phyloP scores from a whole-genome alignment of 1,140 invertebrate genomes.

The Scaptomyza pallida region DNA sequence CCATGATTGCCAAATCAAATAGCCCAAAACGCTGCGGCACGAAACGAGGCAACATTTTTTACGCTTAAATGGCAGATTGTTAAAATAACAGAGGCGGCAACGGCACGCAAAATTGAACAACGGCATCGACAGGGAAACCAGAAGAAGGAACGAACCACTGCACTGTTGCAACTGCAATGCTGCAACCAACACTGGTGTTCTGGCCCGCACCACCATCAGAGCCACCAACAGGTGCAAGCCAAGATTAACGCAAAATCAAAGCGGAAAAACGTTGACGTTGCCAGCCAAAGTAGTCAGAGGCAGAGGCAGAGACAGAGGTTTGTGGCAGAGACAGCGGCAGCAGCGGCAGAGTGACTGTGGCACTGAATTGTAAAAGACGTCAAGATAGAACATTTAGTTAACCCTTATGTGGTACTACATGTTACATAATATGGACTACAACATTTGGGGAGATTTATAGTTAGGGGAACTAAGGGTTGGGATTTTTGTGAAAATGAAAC shows the following conservation, averaged over 20 bases:
- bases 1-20: constrained; percentile 81
- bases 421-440: too few relatives aligned
- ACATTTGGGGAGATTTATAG: too few relatives aligned
- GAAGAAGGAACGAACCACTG: constrained; percentile 44
- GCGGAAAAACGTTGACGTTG: constrained; percentile 67
- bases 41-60: constrained; percentile 82
- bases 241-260: constrained; percentile 81
- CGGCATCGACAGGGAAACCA: constrained; percentile 67
- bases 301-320: background rate
- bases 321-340: constrained; percentile 9
- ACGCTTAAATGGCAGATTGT: constrained; percentile 83
- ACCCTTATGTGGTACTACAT: background rate
- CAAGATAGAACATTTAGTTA: constrained; percentile 37
- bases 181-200: background rate
- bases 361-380: constrained; percentile 20
- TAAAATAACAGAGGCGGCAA: constrained; percentile 82
- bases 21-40: constrained; percentile 80
- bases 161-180: constrained; percentile 11
- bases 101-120: constrained; percentile 82
- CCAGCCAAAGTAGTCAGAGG: constrained; percentile 21
- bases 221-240: constrained; percentile 71
- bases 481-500: too few relatives aligned
- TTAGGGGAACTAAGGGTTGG: too few relatives aligned
- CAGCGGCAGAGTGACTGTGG: constrained; percentile 1
- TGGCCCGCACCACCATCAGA: constrained; percentile 15